Evolutionary conservation across 2,888 invertebrate species (phyloP).

Genomic region (Drosophila anomalata): DNA sequence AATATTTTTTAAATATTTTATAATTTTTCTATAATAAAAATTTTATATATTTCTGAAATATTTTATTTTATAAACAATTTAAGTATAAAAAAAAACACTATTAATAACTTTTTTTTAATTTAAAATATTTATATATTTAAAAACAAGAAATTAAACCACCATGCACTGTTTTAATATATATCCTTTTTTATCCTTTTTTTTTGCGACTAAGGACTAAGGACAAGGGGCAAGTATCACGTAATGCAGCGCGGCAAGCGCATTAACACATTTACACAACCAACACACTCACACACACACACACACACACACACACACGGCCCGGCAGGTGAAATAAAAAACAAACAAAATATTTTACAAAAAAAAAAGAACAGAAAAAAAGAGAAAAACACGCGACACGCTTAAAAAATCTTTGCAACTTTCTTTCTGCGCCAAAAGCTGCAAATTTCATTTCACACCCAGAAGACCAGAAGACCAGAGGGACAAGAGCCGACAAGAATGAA

Average conservation of each 20-base stretch:
- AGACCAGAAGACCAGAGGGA: slow-evolving; percentile 31
- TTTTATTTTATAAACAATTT: not conserved
- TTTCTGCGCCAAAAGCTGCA: slow-evolving; percentile 75
- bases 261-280: slow-evolving; percentile 62
- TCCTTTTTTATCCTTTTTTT: not conserved
- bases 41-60: no score
- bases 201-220: not conserved
- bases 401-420: slow-evolving; percentile 79
- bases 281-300: slow-evolving; percentile 31
- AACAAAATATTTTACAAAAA: slow-evolving; percentile 15
- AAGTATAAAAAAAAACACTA: not conserved
- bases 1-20: no score
- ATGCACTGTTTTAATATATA: not conserved
- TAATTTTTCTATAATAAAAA: no score
- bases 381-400: slow-evolving; percentile 62
- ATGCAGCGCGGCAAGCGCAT: slow-evolving; percentile 67
- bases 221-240: slow-evolving; percentile 64
- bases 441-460: slow-evolving; percentile 75
- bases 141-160: not conserved
- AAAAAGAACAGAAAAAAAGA: slow-evolving; percentile 6
- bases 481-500: slow-evolving; percentile 27
- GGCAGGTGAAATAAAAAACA: slow-evolving; percentile 16
- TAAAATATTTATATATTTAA: not conserved
- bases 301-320: not conserved
- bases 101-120: no score